Conservation (phyloP, 2,797 vertebrate species). For the Crypturellus tataupa region DNA sequence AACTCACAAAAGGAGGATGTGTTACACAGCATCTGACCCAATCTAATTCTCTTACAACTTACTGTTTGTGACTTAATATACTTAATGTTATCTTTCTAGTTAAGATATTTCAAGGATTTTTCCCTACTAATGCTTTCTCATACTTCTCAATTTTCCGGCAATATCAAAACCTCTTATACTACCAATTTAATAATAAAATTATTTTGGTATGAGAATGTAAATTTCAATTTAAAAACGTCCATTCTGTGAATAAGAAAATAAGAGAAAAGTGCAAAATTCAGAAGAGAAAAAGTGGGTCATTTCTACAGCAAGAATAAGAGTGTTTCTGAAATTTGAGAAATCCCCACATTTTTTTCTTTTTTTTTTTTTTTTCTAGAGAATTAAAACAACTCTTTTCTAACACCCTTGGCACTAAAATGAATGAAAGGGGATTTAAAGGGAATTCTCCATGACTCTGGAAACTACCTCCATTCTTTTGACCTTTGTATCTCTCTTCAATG, state of each 20-base stretch:
- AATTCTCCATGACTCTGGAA: not conserved
- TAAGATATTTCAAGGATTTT: not conserved
- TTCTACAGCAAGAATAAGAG: not conserved
- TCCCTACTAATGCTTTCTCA: not conserved
- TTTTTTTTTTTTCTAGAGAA: not conserved
- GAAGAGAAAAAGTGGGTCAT: fast-evolving
- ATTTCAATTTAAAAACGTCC: not conserved
- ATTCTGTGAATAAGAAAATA: not conserved
- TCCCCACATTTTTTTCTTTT: not conserved
- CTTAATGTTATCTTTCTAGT: not conserved
- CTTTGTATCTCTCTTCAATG: not conserved
- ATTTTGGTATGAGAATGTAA: not conserved
- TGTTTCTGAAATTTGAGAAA: not conserved
- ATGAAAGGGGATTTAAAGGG: not conserved
- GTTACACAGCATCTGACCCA: fast-evolving
- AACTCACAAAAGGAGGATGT: not conserved
- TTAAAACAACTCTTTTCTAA: not conserved
- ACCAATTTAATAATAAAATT: not conserved
- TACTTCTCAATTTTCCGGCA: not conserved
- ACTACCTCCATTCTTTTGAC: not conserved
- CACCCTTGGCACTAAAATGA: not conserved
- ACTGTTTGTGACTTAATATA: not conserved
- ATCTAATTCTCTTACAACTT: not conserved
- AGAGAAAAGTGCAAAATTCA: not conserved
- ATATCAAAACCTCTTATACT: not conserved